A percentile compares a stretch with the other conserved stretches of the same genome.
These are phyloP conservation scores for Mus caroli DNA, from an alignment of 2,797 vertebrate genomes.

Conservation along the genomic window DNA sequence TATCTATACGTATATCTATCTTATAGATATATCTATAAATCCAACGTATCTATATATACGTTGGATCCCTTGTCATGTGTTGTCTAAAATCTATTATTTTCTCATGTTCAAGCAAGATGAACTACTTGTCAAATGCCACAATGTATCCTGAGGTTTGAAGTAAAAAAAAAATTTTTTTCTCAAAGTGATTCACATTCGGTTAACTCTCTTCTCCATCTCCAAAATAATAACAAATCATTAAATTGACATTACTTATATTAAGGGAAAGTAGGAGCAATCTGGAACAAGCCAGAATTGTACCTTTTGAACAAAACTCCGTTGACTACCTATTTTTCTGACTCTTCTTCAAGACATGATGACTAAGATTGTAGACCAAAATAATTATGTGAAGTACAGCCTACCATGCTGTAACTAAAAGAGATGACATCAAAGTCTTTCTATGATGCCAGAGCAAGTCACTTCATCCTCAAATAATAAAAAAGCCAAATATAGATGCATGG, in stretches of 20 bases:
- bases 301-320: background rate
- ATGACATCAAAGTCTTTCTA: background rate
- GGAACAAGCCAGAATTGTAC: background rate
- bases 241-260: background rate
- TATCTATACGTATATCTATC: too few relatives aligned
- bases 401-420: background rate
- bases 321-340: background rate
- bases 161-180: slow-evolving; percentile 56
- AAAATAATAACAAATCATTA: background rate
- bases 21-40: too few relatives aligned
- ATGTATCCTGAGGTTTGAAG: slow-evolving; percentile 38
- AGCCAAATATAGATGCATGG: background rate
- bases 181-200: background rate
- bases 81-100: slow-evolving; percentile 48
- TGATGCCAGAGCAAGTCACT: background rate
- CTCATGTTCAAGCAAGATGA: background rate
- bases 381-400: background rate
- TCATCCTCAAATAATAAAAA: background rate
- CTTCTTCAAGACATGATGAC: background rate
- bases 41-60: too few relatives aligned
- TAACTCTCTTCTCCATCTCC: background rate
- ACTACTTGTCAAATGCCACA: slow-evolving; percentile 17
- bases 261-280: background rate
- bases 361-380: background rate
- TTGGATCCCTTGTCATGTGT: background rate